Base-by-base conservation (phyloP, 2,113 vertebrate species). In the Entomyzon cyanotis region DNA sequence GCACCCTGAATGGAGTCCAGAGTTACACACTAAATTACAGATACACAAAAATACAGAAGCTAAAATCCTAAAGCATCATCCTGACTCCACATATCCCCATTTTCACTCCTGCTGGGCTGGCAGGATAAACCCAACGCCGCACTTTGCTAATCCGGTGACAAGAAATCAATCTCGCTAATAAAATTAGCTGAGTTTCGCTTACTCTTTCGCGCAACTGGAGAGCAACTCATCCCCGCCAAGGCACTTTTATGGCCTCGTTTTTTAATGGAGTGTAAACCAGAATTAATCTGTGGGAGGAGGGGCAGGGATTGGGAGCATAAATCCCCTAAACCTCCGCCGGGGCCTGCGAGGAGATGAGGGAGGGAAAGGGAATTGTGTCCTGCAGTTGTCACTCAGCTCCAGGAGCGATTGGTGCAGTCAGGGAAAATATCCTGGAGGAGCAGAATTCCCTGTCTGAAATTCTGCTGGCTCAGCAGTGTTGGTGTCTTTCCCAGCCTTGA, bases 91-190 rank as follows among this genome's bases (percentile, higher is more conserved):
- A 6, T 10, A 21, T 67, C 81, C 60, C 0, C 15, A 8, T 58
- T 89, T 42, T 60, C 4, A 0, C 37, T 39, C 23, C 74, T 55
- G 25, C 70, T 35, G 33, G 50, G 52, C 84, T 63, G 63, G n/a
- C 41, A 50, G 69, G 55, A n/a, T 9, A 7, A 76, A 31, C 52
- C 46, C 73, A 37, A 49, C 44, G 25, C 31, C 42, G 15, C 42
- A 44, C 42, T 44, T 44, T 17, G 42, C 42, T 44, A 44, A 44
- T 44, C 42, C 4, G 9, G 69, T 92, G 92, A 92, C 94, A 93
- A 90, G 90, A 94, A 96, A 96, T 97, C 92, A 90, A 65, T 94
- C 94, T 77, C 14, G 20, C 71, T 95, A 96, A 96, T 96, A 96
- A 97, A 97, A 94, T 70, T 25, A 97, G 63, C 87, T 76, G 52